phyloP scores from a whole-genome alignment of 2,797 vertebrate species.

The Hippoglossus hippoglossus region DNA sequence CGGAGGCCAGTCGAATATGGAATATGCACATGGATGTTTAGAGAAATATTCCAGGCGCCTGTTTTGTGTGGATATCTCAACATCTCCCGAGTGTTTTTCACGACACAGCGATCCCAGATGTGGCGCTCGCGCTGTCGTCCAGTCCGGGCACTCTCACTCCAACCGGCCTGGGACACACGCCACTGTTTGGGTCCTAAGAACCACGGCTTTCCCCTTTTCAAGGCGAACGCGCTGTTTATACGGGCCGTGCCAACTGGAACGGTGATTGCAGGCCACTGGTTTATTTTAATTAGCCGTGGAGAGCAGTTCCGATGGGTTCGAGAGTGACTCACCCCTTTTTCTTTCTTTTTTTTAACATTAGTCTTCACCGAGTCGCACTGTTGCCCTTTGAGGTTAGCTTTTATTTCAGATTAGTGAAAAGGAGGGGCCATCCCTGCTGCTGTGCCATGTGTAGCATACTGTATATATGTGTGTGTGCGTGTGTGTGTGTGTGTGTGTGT shows the following conservation, averaged over 20 bases:
- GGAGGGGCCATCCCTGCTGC: constrained; percentile 24
- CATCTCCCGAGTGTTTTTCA: constrained; percentile 62
- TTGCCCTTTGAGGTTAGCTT: constrained; percentile 73
- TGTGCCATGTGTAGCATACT: constrained; percentile 1
- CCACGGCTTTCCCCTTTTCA: constrained; percentile 42
- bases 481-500: background rate
- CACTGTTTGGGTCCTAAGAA: constrained; percentile 56
- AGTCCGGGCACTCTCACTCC: constrained; percentile 50
- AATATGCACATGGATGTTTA: constrained; percentile 60
- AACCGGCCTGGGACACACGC: constrained; percentile 59
- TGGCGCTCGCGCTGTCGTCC: constrained; percentile 58
- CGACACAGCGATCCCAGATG: constrained; percentile 70
- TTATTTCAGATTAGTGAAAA: constrained; percentile 56
- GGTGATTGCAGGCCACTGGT: constrained; percentile 69
- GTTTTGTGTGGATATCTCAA: constrained; percentile 52
- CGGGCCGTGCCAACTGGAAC: constrained; percentile 62
- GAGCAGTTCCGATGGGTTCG: constrained; percentile 73
- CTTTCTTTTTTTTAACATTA: constrained; percentile 71
- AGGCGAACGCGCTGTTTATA: constrained; percentile 71
- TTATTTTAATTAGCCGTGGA: constrained; percentile 79
- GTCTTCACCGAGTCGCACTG: constrained; percentile 62
- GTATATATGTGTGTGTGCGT: background rate
- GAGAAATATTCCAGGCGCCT: constrained; percentile 41
- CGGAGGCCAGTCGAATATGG: constrained; percentile 41
- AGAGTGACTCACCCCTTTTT: constrained; percentile 73